Base-by-base conservation (phyloP, 2,888 invertebrate genomes). In the Cyrtodaria siliqua region DNA sequence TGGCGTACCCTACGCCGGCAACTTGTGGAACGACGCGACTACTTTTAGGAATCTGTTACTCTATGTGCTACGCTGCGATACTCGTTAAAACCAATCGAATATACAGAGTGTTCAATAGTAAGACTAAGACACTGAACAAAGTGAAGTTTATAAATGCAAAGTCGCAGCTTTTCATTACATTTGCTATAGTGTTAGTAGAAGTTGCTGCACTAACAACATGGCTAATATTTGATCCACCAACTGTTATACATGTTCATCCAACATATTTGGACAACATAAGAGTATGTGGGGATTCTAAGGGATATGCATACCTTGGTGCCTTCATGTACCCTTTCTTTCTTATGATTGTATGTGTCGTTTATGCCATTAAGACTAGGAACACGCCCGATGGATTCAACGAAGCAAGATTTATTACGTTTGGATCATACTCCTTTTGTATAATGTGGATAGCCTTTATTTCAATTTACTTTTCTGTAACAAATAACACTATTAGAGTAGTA, bases 321-420 rank as follows among this genome's bases (percentile, higher is more conserved):
- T 91, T 95, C 29, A 90, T 94, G 40, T 95, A 94, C 79, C 94
- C 95, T 0, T 93, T 94, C 49, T 72, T 94, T 38, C 90, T 95
- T 23, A 94, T 95, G 76, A 92, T 94, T 2, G 86, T 93, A 44
- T 95, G 94, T 87, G 94, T 94, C 0, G 91, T 94, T 12, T 95
- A 94, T 86, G 95, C 95, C 18, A 92, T 95, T 69, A 94, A 94
- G 86, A 95, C 95, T 8, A 88, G 95, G 59, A 95, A 95, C 85
- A 94, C 94, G 78, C 95, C 95, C 0, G 94, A 94, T 71, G 95
- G 95, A 1, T 95, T 95, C 90, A 95, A 95, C 89, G 95, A 95
- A 89, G 94, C 95, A 0, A 92, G 94, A 12, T 94, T 94, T 86
- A 94, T 95, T 67, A 94, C 94, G 6, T 94, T 95, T 87, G 94